A percentile compares a stretch with the other conserved stretches of the same genome.
phyloP scores from a whole-genome alignment of 2,888 invertebrate genomes.

The Sicus ferrugineus region DNA sequence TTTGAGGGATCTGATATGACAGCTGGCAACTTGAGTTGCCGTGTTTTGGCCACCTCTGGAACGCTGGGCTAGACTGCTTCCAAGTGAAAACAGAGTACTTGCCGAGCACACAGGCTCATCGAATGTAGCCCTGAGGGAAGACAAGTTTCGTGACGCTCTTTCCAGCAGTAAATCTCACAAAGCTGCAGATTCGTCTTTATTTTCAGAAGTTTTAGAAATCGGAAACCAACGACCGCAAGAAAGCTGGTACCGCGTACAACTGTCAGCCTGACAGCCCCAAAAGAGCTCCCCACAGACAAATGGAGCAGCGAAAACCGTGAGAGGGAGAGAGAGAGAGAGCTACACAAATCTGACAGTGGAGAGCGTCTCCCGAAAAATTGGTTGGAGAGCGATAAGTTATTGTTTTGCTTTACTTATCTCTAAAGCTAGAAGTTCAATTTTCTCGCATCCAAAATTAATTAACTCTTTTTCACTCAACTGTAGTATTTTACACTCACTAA shows the following conservation, averaged over 20 bases:
- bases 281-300: slow-evolving; percentile 31
- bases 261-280: slow-evolving; percentile 43
- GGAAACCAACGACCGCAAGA: slow-evolving; percentile 31
- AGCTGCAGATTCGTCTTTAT: not conserved
- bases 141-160: not conserved
- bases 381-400: too few relatives aligned
- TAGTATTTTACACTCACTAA: too few relatives aligned
- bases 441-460: too few relatives aligned
- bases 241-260: slow-evolving; percentile 40
- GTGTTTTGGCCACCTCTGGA: not conserved
- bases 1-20: not conserved
- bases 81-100: not conserved
- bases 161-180: not conserved
- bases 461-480: too few relatives aligned
- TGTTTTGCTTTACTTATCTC: too few relatives aligned
- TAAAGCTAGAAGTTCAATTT: too few relatives aligned
- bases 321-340: not conserved
- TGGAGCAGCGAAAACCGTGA: slow-evolving; percentile 1
- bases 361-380: too few relatives aligned
- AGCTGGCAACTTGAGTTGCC: not conserved
- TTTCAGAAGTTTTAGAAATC: not conserved
- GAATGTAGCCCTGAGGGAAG: not conserved
- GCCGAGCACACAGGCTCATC: not conserved
- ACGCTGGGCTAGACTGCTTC: not conserved
- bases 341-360: too few relatives aligned